Conservation (phyloP, 2,888 invertebrate genomes). For the Phragmatobia fuliginosa region DNA sequence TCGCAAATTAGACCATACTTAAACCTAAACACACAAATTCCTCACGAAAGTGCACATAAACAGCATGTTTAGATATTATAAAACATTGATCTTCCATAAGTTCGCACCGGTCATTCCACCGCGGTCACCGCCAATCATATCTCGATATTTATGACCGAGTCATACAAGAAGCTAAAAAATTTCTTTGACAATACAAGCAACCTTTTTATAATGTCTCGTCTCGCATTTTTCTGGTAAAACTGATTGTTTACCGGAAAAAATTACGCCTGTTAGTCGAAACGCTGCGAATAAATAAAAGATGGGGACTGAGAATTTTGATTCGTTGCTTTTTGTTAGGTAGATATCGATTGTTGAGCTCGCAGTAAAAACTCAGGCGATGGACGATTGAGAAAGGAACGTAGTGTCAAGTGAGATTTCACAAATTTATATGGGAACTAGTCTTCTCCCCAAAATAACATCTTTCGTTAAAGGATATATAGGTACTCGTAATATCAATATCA, state of each 20-base stretch:
- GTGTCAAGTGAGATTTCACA: slow-evolving; percentile 67
- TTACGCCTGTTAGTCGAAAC: slow-evolving; percentile 84
- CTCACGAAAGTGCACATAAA: background rate
- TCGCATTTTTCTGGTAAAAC: slow-evolving; percentile 85
- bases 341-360: slow-evolving; percentile 72
- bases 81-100: slow-evolving; percentile 12
- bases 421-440: slow-evolving; percentile 58
- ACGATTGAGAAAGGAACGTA: slow-evolving; percentile 75
- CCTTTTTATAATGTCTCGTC: slow-evolving; percentile 82
- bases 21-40: background rate
- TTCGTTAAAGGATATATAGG: background rate
- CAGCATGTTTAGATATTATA: background rate
- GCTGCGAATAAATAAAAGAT: slow-evolving; percentile 84
- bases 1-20: background rate
- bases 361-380: slow-evolving; percentile 69
- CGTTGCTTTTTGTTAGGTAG: slow-evolving; percentile 73
- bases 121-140: slow-evolving; percentile 72
- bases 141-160: slow-evolving; percentile 73
- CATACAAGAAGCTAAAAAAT: slow-evolving; percentile 67
- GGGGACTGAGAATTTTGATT: slow-evolving; percentile 83
- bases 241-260: slow-evolving; percentile 87
- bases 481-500: background rate
- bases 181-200: slow-evolving; percentile 65
- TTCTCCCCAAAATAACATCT: background rate
- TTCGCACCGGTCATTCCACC: slow-evolving; percentile 59